Evolutionary conservation across 2,797 vertebrate genomes (phyloP).

Genomic region (Sparus aurata): DNA sequence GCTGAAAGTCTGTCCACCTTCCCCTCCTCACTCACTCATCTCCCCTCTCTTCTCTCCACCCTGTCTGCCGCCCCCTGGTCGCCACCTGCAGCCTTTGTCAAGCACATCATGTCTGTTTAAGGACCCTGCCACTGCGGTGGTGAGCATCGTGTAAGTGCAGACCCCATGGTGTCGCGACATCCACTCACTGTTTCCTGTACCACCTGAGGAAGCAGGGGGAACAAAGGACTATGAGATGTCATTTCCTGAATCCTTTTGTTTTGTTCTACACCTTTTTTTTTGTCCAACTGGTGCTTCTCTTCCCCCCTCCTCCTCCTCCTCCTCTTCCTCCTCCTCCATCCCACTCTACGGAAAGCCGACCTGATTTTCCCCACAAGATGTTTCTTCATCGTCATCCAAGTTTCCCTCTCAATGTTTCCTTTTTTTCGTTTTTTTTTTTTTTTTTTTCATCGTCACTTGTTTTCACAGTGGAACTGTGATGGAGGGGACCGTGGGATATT

Average conservation of each 20-base stretch:
- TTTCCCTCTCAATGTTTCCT: slow-evolving; percentile 49
- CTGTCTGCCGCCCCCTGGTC: slow-evolving; percentile 45
- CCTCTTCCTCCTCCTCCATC: slow-evolving; percentile 28
- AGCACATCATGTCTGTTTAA: slow-evolving; percentile 98
- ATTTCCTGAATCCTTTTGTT: slow-evolving; percentile 82
- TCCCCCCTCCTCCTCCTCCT: slow-evolving; percentile 35
- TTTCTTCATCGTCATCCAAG: slow-evolving; percentile 55
- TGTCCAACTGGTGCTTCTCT: slow-evolving; percentile 77
- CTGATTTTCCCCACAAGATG: slow-evolving; percentile 43
- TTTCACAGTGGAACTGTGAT: slow-evolving; percentile 72
- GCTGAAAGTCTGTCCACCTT: not conserved
- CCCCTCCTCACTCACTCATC: slow-evolving; percentile 24
- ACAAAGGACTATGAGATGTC: slow-evolving; percentile 88
- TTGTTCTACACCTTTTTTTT: slow-evolving; percentile 71
- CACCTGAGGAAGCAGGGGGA: slow-evolving; percentile 82
- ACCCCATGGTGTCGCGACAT: slow-evolving; percentile 89
- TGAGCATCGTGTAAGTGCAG: slow-evolving; percentile 82
- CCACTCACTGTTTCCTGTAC: slow-evolving; percentile 82
- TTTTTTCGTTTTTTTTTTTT: slow-evolving; percentile 11
- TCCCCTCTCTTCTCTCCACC: slow-evolving; percentile 32
- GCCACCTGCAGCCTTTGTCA: slow-evolving; percentile 93
- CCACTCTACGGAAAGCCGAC: slow-evolving; percentile 62
- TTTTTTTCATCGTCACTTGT: slow-evolving; percentile 39
- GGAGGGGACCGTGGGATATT: slow-evolving; percentile 64
- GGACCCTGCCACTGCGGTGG: slow-evolving; percentile 71